These are phyloP conservation scores for Pyxicephalus adspersus DNA, from an alignment of 2,113 vertebrate species.

Conservation along the genomic window DNA sequence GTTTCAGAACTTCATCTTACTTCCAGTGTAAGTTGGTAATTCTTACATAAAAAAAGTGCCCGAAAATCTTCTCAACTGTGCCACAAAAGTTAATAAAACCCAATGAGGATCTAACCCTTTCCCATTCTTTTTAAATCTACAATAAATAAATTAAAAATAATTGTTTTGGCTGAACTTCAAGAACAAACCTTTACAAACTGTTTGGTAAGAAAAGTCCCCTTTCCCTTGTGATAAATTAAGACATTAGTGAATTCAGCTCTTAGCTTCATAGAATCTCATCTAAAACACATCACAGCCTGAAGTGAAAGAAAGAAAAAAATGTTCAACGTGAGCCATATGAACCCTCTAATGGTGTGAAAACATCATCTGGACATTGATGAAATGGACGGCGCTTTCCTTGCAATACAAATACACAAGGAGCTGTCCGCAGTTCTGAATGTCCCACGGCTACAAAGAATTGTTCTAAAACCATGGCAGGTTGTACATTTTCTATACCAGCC, in stretches of 20 bases:
- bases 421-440: not conserved
- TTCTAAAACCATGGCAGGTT: not conserved
- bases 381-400: not conserved
- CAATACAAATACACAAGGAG: not conserved
- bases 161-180: too few relatives aligned
- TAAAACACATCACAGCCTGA: not conserved
- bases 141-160: too few relatives aligned
- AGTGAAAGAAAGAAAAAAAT: not conserved
- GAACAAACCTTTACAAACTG: not conserved
- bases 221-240: not conserved
- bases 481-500: not conserved
- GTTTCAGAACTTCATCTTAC: too few relatives aligned
- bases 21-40: too few relatives aligned
- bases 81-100: too few relatives aligned
- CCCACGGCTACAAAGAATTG: not conserved
- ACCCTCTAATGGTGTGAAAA: not conserved
- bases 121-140: too few relatives aligned
- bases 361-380: not conserved
- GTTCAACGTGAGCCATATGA: not conserved
- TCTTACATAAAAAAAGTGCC: too few relatives aligned
- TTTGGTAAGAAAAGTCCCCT: not conserved
- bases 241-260: constrained; percentile 5
- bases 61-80: too few relatives aligned
- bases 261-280: not conserved
- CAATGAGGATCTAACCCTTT: too few relatives aligned